Evolutionary conservation across 2,113 vertebrate genomes (phyloP).

Genomic region (Callospermophilus lateralis): DNA sequence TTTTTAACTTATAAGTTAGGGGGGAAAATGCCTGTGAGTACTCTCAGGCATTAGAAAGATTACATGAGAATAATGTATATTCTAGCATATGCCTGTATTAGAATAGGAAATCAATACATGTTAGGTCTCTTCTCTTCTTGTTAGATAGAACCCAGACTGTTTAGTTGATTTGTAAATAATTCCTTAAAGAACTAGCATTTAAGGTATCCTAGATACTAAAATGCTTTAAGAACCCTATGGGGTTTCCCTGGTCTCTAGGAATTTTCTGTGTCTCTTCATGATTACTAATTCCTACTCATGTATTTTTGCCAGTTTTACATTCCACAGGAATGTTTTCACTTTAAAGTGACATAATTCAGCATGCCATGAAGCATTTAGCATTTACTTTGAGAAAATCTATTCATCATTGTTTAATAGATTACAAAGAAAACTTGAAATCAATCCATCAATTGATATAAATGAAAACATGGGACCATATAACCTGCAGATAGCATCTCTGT

Average conservation of each 20-base stretch:
- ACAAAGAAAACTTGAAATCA: background rate
- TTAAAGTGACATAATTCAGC: conserved; percentile 39
- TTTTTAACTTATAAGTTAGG: background rate
- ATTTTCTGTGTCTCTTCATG: conserved; percentile 55
- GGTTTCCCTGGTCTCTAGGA: conserved; percentile 29
- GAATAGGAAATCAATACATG: conserved; percentile 2
- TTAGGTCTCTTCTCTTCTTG: background rate
- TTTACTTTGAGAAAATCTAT: conserved; percentile 55
- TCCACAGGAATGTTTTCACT: conserved; percentile 30
- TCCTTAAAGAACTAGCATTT: conserved; percentile 16
- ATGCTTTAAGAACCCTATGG: conserved; percentile 9
- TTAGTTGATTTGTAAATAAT: conserved; percentile 30
- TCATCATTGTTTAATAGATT: conserved; percentile 50
- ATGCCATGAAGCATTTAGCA: conserved; percentile 2
- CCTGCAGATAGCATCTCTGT: conserved; percentile 21
- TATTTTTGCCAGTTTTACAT: conserved; percentile 15
- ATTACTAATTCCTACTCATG: conserved; percentile 16
- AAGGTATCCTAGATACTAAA: background rate
- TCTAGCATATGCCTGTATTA: background rate
- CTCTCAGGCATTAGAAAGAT: background rate
- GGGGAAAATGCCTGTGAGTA: background rate
- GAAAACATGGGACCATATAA: conserved; percentile 11
- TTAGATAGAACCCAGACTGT: conserved; percentile 57
- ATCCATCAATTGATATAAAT: conserved; percentile 31
- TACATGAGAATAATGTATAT: conserved; percentile 12